These are phyloP conservation scores for Sebastes taczanowskii DNA, from an alignment of 2,797 vertebrate genomes.

Conservation along the genomic window DNA sequence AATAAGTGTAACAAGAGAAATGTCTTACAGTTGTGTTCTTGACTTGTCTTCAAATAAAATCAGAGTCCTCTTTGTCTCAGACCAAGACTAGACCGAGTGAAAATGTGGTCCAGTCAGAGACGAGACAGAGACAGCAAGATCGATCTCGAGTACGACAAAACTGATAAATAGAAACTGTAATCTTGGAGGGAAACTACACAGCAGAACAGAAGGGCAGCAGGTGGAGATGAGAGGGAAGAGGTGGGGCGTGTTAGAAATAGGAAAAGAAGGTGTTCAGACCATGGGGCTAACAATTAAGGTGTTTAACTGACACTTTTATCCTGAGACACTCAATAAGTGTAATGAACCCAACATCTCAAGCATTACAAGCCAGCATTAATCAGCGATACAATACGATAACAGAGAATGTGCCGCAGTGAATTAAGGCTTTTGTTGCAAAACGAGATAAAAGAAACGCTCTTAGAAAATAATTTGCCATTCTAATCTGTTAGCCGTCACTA, in stretches of 20 bases:
- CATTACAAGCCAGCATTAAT: background rate
- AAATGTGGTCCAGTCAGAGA: too few relatives aligned
- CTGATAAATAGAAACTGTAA: background rate
- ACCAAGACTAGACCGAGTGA: rapidly evolving
- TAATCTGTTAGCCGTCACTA: background rate
- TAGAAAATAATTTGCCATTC: background rate
- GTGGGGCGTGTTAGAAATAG: background rate
- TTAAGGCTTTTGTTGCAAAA: background rate
- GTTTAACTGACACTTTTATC: background rate
- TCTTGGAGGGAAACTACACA: background rate
- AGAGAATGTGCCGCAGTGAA: background rate
- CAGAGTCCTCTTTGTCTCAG: too few relatives aligned
- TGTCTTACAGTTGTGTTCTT: too few relatives aligned
- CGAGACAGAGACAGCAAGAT: too few relatives aligned
- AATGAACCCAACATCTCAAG: background rate
- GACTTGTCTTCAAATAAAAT: too few relatives aligned
- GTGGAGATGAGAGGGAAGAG: background rate
- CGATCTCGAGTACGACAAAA: rapidly evolving
- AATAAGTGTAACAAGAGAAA: too few relatives aligned
- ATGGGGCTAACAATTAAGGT: background rate
- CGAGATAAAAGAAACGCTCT: background rate
- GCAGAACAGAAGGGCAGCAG: background rate
- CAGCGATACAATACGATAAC: background rate
- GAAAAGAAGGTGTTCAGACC: background rate
- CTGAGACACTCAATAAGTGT: background rate